A percentile compares a stretch with the other conserved stretches of the same genome.
Evolutionary conservation across 2,113 vertebrate genomes (phyloP).

Genomic region (Tupaia tana): DNA sequence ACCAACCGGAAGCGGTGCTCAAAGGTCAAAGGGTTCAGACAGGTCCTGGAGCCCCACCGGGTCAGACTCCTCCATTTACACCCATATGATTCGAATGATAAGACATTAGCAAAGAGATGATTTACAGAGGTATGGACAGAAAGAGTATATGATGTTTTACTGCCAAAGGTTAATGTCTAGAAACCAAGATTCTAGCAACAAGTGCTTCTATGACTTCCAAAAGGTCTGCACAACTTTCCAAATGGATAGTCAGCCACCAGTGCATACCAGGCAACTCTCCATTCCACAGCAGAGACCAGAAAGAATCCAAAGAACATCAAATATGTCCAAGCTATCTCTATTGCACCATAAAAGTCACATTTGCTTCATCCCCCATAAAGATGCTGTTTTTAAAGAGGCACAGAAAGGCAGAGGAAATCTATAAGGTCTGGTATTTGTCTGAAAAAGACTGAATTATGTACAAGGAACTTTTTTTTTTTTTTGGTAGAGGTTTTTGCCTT

Average conservation of each 20-base stretch:
- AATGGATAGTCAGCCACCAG: neutral
- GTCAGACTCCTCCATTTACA: too few species aligned
- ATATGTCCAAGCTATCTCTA: neutral
- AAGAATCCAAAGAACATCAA: conserved; percentile 10
- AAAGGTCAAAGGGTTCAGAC: too few species aligned
- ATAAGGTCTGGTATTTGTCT: conserved; percentile 13
- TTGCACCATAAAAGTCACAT: neutral
- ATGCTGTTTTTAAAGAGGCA: neutral
- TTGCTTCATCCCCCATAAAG: neutral
- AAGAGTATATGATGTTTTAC: neutral
- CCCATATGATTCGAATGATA: neutral
- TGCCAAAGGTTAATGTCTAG: neutral
- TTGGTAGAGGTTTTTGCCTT: too few species aligned
- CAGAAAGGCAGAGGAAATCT: neutral
- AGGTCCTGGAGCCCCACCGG: too few species aligned
- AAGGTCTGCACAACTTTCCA: neutral
- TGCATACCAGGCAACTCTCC: neutral
- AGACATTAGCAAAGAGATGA: neutral
- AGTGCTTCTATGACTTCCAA: neutral
- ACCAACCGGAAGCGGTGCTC: too few species aligned
- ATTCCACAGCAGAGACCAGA: neutral
- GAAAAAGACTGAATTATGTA: neutral
- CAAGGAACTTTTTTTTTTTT: neutral
- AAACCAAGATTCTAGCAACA: conserved; percentile 7
- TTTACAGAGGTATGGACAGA: neutral